phyloP scores from a whole-genome alignment of 64 coral and sea anemone species.

The Montipora sp. region DNA sequence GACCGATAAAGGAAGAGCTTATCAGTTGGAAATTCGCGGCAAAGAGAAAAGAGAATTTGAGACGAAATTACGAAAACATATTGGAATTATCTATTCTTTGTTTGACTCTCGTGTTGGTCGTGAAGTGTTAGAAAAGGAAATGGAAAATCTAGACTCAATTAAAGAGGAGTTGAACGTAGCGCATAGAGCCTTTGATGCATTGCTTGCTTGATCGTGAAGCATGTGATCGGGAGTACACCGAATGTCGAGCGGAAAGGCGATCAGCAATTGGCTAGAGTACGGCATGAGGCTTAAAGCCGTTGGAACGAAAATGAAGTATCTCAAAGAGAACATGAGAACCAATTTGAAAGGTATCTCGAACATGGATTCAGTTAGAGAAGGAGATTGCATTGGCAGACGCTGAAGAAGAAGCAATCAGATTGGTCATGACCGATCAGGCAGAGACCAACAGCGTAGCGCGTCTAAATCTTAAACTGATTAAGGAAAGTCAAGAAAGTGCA shows the following conservation, averaged over 20 bases:
- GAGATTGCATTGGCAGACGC: constrained; percentile 41
- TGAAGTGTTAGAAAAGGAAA: constrained; percentile 4
- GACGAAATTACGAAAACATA: neutral
- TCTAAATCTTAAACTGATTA: too few relatives aligned
- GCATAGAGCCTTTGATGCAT: constrained; percentile 4
- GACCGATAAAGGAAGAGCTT: neutral
- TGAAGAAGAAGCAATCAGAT: neutral
- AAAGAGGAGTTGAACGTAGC: constrained; percentile 56
- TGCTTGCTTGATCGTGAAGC: too few relatives aligned
- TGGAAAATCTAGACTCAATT: neutral
- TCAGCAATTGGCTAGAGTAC: too few relatives aligned
- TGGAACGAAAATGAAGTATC: constrained; percentile 50
- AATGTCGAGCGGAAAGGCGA: too few relatives aligned
- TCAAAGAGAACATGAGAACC: too few relatives aligned
- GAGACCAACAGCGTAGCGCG: too few relatives aligned
- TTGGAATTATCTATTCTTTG: too few relatives aligned
- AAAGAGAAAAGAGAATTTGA: constrained; percentile 48
- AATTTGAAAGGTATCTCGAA: too few relatives aligned
- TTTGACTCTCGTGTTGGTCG: too few relatives aligned
- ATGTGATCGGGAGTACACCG: too few relatives aligned
- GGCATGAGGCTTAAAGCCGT: too few relatives aligned
- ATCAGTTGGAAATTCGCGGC: neutral
- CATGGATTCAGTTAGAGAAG: constrained; percentile 47
- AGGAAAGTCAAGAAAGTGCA: too few relatives aligned
- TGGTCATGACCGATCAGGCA: constrained; percentile 22